A percentile compares a stretch with the other conserved stretches of the same genome.
Evolutionary conservation across 2,797 vertebrate genomes (phyloP).

Genomic region (Cossypha dichroa): DNA sequence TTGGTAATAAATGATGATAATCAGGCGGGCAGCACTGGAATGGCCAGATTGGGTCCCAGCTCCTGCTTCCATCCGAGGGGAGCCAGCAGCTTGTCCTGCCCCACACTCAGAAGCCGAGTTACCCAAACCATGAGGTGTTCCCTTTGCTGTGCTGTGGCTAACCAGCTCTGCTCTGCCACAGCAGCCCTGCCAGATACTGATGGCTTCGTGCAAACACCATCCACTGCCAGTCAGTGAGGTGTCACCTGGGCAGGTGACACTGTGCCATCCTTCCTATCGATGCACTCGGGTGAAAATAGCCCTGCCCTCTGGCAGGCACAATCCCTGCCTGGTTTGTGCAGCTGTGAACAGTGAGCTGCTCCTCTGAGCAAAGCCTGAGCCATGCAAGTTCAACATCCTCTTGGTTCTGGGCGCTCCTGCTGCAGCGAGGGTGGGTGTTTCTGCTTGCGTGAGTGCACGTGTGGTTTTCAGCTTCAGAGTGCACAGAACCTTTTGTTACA

Average conservation of each 20-base stretch:
- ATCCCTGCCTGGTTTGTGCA: background rate
- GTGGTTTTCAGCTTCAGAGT: constrained; percentile 27
- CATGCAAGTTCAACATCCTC: background rate
- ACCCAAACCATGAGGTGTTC: background rate
- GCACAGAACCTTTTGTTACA: background rate
- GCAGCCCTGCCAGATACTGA: background rate
- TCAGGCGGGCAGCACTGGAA: background rate
- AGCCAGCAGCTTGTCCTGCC: background rate
- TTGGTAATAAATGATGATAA: background rate
- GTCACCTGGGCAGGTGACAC: accelerated
- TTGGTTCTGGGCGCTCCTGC: background rate
- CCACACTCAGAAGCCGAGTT: background rate
- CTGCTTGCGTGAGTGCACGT: background rate
- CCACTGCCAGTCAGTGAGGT: background rate
- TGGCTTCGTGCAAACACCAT: background rate
- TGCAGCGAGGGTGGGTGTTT: background rate
- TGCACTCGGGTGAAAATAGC: accelerated
- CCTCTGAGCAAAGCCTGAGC: background rate
- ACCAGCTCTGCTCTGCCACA: background rate
- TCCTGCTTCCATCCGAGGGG: background rate
- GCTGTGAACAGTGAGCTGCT: background rate
- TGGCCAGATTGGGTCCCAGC: background rate
- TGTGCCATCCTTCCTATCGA: background rate
- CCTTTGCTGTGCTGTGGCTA: background rate
- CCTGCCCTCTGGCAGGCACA: accelerated